These are phyloP conservation scores for Cerastoderma edule DNA, from an alignment of 2,888 invertebrate genomes.

Conservation along the genomic window DNA sequence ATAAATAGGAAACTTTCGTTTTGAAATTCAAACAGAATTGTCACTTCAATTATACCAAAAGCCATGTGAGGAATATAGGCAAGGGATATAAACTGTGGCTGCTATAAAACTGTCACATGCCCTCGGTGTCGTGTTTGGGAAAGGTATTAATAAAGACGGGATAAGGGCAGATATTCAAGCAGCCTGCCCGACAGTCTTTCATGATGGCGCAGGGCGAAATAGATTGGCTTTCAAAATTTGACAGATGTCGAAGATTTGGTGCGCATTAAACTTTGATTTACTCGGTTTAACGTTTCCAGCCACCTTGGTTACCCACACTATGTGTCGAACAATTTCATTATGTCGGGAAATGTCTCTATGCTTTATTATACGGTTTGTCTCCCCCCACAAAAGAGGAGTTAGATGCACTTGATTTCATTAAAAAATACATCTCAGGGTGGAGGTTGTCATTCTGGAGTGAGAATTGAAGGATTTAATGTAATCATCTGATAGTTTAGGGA, in stretches of 20 bases:
- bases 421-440: too few species aligned
- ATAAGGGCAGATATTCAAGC: conserved; percentile 10
- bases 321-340: conserved; percentile 66
- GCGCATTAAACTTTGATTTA: conserved; percentile 67
- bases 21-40: too few species aligned
- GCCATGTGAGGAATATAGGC: too few species aligned
- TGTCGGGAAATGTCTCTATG: conserved; percentile 53
- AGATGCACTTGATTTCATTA: conserved; percentile 44
- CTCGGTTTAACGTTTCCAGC: conserved; percentile 38
- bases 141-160: conserved; percentile 1
- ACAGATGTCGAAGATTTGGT: conserved; percentile 63
- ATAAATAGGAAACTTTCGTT: too few species aligned
- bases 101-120: too few species aligned
- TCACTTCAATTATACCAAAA: too few species aligned
- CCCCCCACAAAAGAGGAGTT: conserved; percentile 37
- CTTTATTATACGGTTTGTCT: conserved; percentile 61
- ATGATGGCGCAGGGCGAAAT: conserved; percentile 7
- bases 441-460: too few species aligned
- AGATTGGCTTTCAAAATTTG: conserved; percentile 31
- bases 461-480: too few species aligned
- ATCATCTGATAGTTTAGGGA: too few species aligned
- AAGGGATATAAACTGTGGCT: too few species aligned
- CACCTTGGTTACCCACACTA: conserved; percentile 61
- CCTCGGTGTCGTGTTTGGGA: neutral
- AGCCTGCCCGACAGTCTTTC: conserved; percentile 8